Conservation (phyloP, 2,113 vertebrate genomes). For the Poecilia latipinna region DNA sequence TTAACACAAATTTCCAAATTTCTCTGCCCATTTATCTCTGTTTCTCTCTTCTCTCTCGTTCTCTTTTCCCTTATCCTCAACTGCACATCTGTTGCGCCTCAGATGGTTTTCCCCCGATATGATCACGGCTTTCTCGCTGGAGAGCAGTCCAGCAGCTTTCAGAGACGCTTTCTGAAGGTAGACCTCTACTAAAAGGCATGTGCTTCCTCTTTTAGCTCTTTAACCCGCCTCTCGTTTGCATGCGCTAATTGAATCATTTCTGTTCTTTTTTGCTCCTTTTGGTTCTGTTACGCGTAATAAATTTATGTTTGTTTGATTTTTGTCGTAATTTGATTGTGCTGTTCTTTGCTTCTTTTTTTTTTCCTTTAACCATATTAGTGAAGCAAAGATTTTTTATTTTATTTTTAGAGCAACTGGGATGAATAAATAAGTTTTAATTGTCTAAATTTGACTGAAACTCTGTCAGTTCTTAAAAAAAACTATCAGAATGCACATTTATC, state of each 20-base stretch:
- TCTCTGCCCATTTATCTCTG: constrained; percentile 7
- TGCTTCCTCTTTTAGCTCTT: constrained; percentile 37
- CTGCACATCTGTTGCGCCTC: constrained; percentile 23
- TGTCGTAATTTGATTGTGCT: background rate
- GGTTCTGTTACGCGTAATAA: constrained; percentile 10
- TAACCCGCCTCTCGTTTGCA: background rate
- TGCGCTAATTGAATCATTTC: background rate
- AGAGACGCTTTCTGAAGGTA: constrained; percentile 92
- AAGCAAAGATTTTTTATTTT: constrained; percentile 10
- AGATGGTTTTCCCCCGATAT: constrained; percentile 93
- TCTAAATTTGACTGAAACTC: background rate
- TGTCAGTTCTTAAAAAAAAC: background rate
- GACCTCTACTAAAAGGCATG: constrained; percentile 54
- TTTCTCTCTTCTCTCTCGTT: constrained; percentile 5
- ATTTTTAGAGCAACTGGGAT: background rate
- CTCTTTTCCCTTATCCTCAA: constrained; percentile 7
- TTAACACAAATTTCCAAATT: constrained; percentile 17
- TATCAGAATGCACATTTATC: background rate
- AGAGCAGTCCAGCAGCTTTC: constrained; percentile 84
- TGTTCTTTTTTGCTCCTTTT: constrained; percentile 15
- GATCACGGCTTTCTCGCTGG: constrained; percentile 87
- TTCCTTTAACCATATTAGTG: background rate
- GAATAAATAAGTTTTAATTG: background rate
- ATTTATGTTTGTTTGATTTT: background rate
- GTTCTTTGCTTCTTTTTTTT: background rate